Evolutionary conservation across 2,113 vertebrate genomes (phyloP).

Genomic region (Pao palembangensis): DNA sequence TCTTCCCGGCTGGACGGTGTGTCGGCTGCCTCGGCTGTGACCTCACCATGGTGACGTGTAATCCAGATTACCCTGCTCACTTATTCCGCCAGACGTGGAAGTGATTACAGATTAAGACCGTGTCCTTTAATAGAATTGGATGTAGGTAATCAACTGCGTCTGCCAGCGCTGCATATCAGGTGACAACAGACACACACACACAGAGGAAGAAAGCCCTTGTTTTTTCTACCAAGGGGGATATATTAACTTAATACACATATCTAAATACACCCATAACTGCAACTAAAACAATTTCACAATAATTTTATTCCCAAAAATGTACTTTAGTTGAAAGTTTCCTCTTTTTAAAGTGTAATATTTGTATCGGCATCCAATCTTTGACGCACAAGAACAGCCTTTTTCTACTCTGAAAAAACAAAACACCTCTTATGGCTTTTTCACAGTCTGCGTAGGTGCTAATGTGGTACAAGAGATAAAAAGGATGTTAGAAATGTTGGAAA

Average conservation of each 20-base stretch:
- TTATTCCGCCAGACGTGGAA: slow-evolving; percentile 64
- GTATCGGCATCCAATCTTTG: no score
- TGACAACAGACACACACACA: slow-evolving; percentile 46
- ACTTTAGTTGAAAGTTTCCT: no score
- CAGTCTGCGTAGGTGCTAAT: no score
- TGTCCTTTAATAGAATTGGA: slow-evolving; percentile 63
- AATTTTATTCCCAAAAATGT: no score
- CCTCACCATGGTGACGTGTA: slow-evolving; percentile 60
- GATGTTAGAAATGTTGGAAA: no score
- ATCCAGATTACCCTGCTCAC: slow-evolving; percentile 70
- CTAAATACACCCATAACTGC: background rate
- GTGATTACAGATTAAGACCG: slow-evolving; percentile 71
- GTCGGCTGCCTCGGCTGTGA: slow-evolving; percentile 46
- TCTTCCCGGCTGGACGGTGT: slow-evolving; percentile 14
- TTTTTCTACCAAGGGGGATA: slow-evolving; percentile 14
- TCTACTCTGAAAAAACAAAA: no score
- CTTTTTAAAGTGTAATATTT: no score
- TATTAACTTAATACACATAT: slow-evolving; percentile 11
- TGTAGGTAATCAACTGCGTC: slow-evolving; percentile 50
- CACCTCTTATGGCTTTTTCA: no score
- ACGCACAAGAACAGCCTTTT: no score
- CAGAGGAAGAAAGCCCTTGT: slow-evolving; percentile 10
- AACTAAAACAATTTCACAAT: no score
- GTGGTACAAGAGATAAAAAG: no score
- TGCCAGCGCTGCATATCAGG: slow-evolving; percentile 34